phyloP scores from a whole-genome alignment of 2,113 vertebrate genomes.

The Hippolais icterina region DNA sequence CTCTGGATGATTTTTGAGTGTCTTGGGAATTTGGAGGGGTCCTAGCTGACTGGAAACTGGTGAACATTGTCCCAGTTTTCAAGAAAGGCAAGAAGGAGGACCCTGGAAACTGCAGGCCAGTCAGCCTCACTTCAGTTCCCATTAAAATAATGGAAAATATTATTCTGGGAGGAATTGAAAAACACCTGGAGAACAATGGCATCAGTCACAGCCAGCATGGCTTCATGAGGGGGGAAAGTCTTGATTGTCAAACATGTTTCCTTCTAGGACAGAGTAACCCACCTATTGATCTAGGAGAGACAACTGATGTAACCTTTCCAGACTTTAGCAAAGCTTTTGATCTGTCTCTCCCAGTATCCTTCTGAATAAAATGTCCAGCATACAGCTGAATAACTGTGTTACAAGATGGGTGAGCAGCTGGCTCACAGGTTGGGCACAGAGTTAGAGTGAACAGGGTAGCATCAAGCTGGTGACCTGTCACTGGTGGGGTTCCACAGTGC shows the following conservation, averaged over 20 bases:
- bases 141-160: not conserved
- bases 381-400: not conserved
- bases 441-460: not conserved
- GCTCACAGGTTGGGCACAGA: not conserved
- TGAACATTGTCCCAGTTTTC: not conserved
- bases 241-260: not conserved
- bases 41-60: not conserved
- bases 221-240: not conserved
- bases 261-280: not conserved
- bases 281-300: not conserved
- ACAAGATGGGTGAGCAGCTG: not conserved
- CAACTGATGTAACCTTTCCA: accelerated
- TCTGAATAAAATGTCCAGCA: not conserved
- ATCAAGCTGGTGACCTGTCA: not conserved
- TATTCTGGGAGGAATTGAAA: not conserved
- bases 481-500: not conserved
- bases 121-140: not conserved
- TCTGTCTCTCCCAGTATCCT: too few species aligned
- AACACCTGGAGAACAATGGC: not conserved
- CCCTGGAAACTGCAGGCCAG: not conserved
- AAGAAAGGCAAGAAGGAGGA: not conserved
- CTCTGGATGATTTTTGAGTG: not conserved
- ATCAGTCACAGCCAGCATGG: not conserved
- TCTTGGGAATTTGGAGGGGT: not conserved
- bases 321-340: not conserved